phyloP scores from a whole-genome alignment of 2,888 invertebrate species.

The Ectobius pallidus region DNA sequence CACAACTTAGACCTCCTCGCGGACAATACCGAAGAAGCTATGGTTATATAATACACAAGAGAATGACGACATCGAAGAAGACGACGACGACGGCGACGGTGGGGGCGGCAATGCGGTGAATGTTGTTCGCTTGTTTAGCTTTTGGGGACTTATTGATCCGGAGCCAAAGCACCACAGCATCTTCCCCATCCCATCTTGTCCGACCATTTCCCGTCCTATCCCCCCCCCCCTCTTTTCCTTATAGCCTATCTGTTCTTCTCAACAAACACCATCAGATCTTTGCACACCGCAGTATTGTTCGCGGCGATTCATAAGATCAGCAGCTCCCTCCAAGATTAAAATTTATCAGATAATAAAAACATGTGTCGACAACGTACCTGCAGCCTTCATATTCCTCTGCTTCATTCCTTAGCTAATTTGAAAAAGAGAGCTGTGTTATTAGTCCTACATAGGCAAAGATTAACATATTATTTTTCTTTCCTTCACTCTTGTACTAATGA shows the following conservation, averaged over 20 bases:
- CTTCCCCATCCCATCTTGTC: conserved; percentile 30
- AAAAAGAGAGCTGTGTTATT: too few species aligned
- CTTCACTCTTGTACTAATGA: too few species aligned
- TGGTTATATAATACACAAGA: too few species aligned
- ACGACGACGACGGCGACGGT: background rate
- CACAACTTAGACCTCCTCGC: too few species aligned
- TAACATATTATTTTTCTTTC: too few species aligned
- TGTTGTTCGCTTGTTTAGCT: conserved; percentile 44
- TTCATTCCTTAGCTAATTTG: too few species aligned
- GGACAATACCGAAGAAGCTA: too few species aligned
- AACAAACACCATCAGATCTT: conserved; percentile 19
- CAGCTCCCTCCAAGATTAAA: background rate
- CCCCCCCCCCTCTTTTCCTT: conserved; percentile 18
- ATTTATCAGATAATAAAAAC: too few species aligned
- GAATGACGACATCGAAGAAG: background rate
- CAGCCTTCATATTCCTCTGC: too few species aligned
- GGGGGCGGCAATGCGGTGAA: conserved; percentile 41
- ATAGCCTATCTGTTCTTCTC: conserved; percentile 12
- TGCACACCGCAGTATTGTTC: background rate
- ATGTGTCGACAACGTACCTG: too few species aligned
- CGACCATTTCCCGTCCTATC: conserved; percentile 7
- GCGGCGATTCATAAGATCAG: too few species aligned
- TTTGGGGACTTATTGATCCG: conserved; percentile 43
- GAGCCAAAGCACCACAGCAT: conserved; percentile 34
- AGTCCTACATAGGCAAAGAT: too few species aligned